phyloP scores from a whole-genome alignment of 2,888 invertebrate genomes.

The Zeuzera pyrina region DNA sequence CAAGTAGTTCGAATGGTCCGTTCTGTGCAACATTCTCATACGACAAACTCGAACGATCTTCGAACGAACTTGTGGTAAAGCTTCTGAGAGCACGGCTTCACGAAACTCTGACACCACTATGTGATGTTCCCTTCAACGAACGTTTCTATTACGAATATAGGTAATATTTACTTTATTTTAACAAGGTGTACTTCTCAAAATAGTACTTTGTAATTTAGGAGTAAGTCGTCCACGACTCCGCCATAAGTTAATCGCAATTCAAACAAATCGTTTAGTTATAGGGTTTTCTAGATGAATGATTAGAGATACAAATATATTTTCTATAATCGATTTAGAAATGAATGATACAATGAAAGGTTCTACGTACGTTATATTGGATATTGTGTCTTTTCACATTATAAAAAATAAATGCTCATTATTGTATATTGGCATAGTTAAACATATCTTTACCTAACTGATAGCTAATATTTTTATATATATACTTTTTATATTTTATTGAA shows the following conservation, averaged over 20 bases:
- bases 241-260: conserved; percentile 59
- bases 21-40: neutral
- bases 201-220: conserved; percentile 36
- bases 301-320: too few species aligned
- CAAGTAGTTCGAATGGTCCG: conserved; percentile 1
- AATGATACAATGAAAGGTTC: too few species aligned
- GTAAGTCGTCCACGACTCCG: conserved; percentile 54
- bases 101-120: conserved; percentile 64
- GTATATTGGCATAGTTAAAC: too few species aligned
- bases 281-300: too few species aligned
- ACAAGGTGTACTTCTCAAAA: conserved; percentile 32
- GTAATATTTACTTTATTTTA: conserved; percentile 27
- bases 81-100: conserved; percentile 52
- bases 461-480: too few species aligned
- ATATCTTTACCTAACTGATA: too few species aligned
- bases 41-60: neutral
- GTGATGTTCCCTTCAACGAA: conserved; percentile 43
- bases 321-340: too few species aligned
- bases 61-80: neutral
- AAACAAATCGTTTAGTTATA: conserved; percentile 18
- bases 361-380: too few species aligned
- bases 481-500: too few species aligned
- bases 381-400: too few species aligned
- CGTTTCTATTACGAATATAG: conserved; percentile 49
- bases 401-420: too few species aligned